Percentiles rank a stretch among this genome's conserved stretches.
Conservation (phyloP, 2,797 vertebrate species). For the Anguilla anguilla region DNA sequence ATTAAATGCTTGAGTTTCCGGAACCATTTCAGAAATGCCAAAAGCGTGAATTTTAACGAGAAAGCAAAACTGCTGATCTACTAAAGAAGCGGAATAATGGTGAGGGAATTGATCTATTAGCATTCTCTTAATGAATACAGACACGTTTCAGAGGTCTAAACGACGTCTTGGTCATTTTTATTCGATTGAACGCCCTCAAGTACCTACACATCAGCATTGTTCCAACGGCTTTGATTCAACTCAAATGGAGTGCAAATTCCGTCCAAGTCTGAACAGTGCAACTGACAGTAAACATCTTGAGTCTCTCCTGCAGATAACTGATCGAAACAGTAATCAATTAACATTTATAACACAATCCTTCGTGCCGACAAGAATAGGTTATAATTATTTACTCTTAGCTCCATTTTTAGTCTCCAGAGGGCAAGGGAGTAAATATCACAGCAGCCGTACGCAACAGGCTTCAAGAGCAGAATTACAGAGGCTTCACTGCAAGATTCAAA, state of each 20-base stretch:
- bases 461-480: no score
- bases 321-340: constrained; percentile 5
- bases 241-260: constrained; percentile 27
- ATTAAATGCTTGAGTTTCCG: constrained; percentile 39
- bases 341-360: not conserved
- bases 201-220: constrained; percentile 41
- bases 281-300: not conserved
- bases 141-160: constrained; percentile 50
- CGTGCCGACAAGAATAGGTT: no score
- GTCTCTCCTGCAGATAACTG: not conserved
- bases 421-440: no score
- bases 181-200: constrained; percentile 46
- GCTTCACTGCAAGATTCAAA: no score
- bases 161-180: constrained; percentile 44
- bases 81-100: constrained; percentile 20
- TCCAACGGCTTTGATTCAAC: constrained; percentile 35
- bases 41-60: constrained; percentile 23
- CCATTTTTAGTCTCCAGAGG: no score
- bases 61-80: constrained; percentile 27
- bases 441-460: no score
- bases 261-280: constrained; percentile 6
- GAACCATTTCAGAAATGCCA: constrained; percentile 29
- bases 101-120: constrained; percentile 24
- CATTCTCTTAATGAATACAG: constrained; percentile 31
- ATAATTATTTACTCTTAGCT: no score